Evolutionary conservation across 2,113 vertebrate genomes (phyloP).

Genomic region (Hippocampus mohnikei): DNA sequence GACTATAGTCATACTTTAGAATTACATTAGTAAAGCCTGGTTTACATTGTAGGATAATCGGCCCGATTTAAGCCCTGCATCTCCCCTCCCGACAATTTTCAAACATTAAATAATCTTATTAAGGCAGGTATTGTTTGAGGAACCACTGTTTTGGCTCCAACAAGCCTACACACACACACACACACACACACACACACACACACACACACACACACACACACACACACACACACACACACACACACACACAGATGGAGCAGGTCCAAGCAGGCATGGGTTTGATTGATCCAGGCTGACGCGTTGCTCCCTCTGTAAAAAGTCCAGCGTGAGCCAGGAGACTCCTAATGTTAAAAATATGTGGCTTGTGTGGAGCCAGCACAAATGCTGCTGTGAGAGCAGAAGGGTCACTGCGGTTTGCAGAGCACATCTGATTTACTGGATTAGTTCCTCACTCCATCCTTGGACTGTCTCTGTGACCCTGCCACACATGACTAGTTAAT

Average conservation of each 20-base stretch:
- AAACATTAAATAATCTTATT: background rate
- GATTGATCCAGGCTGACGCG: constrained; percentile 65
- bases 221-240: constrained; percentile 9
- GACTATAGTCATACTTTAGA: too few species aligned
- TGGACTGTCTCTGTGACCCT: constrained; percentile 4
- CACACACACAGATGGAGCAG: constrained; percentile 44
- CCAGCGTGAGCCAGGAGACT: constrained; percentile 49
- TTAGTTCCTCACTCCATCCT: constrained; percentile 45
- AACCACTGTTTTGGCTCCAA: constrained; percentile 27
- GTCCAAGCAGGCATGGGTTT: constrained; percentile 59
- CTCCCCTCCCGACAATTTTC: background rate
- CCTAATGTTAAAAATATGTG: constrained; percentile 68
- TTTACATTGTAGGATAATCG: too few species aligned
- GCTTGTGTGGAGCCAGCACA: constrained; percentile 58
- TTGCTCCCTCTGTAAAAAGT: constrained; percentile 47
- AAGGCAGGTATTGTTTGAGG: constrained; percentile 1
- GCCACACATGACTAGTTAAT: too few species aligned
- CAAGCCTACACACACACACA: constrained; percentile 22
- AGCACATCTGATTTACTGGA: constrained; percentile 54
- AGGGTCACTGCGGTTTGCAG: constrained; percentile 60
- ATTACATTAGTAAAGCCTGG: too few species aligned
- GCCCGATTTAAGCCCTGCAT: too few species aligned
- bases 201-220: constrained; percentile 10
- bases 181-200: constrained; percentile 6
- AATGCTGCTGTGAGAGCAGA: constrained; percentile 50